Conservation (phyloP, 2,888 invertebrate species). For the Leptarthrus brevirostris region DNA sequence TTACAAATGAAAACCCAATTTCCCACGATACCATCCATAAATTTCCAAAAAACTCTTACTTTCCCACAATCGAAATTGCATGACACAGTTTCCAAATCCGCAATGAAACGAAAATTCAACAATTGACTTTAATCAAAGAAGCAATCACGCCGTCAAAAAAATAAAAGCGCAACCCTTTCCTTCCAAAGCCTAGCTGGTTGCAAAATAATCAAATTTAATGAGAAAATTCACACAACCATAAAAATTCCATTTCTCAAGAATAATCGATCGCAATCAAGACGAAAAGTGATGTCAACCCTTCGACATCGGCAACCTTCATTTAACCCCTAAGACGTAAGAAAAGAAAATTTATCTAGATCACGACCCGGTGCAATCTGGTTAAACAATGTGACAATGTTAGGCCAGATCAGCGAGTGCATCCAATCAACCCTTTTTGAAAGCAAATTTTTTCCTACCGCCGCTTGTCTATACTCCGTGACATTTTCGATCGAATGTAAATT, state of each 20-base stretch:
- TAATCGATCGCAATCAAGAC: slow-evolving; percentile 51
- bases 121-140: slow-evolving; percentile 51
- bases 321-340: neutral
- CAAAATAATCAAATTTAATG: slow-evolving; percentile 54
- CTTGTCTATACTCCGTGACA: slow-evolving; percentile 21
- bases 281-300: slow-evolving; percentile 47
- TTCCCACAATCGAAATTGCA: slow-evolving; percentile 27
- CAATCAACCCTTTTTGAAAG: slow-evolving; percentile 6
- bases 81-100: neutral
- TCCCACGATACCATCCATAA: neutral
- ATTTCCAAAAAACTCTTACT: neutral
- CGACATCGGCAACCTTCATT: neutral
- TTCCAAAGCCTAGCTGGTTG: neutral
- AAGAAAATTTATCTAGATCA: slow-evolving; percentile 51
- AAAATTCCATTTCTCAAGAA: slow-evolving; percentile 50
- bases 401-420: slow-evolving; percentile 46
- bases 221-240: slow-evolving; percentile 55
- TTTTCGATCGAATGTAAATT: slow-evolving; percentile 49
- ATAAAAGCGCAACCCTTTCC: slow-evolving; percentile 26
- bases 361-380: slow-evolving; percentile 45
- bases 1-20: too few relatives aligned
- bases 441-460: neutral
- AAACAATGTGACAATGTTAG: slow-evolving; percentile 53
- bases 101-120: slow-evolving; percentile 25
- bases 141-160: slow-evolving; percentile 24